phyloP scores from a whole-genome alignment of 2,113 vertebrate species.

The Osmerus eperlanus region DNA sequence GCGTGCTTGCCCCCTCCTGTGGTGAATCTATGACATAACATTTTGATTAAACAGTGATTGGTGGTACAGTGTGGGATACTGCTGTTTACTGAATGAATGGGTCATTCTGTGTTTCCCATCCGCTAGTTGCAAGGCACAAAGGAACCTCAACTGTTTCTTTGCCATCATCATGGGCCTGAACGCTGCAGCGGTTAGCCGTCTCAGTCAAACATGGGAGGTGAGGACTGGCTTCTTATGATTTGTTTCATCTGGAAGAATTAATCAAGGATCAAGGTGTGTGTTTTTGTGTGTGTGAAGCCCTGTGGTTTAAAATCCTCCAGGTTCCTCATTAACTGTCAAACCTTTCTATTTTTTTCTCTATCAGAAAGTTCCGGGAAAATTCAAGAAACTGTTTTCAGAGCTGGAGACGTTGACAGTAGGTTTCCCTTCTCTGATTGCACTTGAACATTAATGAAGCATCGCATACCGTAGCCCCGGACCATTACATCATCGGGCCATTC shows the following conservation, averaged over 20 bases:
- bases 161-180: slow-evolving; percentile 98
- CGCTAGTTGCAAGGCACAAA: slow-evolving; percentile 91
- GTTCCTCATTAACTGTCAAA: slow-evolving; percentile 1
- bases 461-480: no score
- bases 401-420: slow-evolving; percentile 94
- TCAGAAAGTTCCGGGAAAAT: slow-evolving; percentile 97
- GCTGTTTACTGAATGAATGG: not conserved
- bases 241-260: not conserved
- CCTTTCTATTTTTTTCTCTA: slow-evolving; percentile 11
- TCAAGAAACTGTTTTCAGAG: slow-evolving; percentile 95
- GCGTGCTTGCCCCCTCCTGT: slow-evolving; percentile 40
- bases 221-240: slow-evolving; percentile 39
- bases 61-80: not conserved
- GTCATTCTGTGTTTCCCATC: slow-evolving; percentile 23
- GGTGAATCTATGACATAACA: slow-evolving; percentile 36
- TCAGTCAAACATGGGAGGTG: slow-evolving; percentile 97
- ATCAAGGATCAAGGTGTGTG: not conserved
- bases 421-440: slow-evolving; percentile 21
- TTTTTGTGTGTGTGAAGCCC: not conserved
- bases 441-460: not conserved
- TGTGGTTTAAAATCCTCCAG: not conserved
- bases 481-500: not conserved
- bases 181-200: slow-evolving; percentile 89
- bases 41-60: not conserved
- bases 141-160: slow-evolving; percentile 96